Conservation (phyloP, 1,140 invertebrate species). For the Psix sp. region DNA sequence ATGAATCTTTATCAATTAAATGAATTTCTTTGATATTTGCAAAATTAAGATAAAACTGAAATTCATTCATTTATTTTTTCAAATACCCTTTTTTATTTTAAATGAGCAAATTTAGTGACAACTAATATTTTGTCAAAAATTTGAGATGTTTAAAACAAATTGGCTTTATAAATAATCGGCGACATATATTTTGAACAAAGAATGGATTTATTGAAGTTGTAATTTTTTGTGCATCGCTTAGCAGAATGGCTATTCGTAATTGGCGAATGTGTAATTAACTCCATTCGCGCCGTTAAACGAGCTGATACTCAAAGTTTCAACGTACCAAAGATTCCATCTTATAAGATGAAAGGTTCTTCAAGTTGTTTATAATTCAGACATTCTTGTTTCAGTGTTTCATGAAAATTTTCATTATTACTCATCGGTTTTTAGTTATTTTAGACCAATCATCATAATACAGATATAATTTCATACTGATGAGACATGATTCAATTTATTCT, state of each 20-base stretch:
- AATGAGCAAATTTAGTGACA: too few species aligned
- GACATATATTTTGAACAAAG: slow-evolving; percentile 26
- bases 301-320: slow-evolving; percentile 59
- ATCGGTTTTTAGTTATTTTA: slow-evolving; percentile 51
- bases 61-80: too few species aligned
- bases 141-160: slow-evolving; percentile 35
- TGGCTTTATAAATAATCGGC: slow-evolving; percentile 9
- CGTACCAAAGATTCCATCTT: slow-evolving; percentile 61
- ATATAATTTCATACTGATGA: slow-evolving; percentile 29
- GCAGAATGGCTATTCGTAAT: slow-evolving; percentile 60
- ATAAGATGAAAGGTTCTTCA: slow-evolving; percentile 58
- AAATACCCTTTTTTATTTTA: too few species aligned
- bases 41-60: too few species aligned
- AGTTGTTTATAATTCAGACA: slow-evolving; percentile 61
- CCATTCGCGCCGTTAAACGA: slow-evolving; percentile 63
- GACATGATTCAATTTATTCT: too few species aligned
- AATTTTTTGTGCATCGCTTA: slow-evolving; percentile 35
- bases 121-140: too few species aligned
- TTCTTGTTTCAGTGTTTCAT: slow-evolving; percentile 49
- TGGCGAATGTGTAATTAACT: slow-evolving; percentile 61
- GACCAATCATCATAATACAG: slow-evolving; percentile 39
- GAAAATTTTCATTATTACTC: slow-evolving; percentile 53
- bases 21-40: too few species aligned
- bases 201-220: slow-evolving; percentile 53
- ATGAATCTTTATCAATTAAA: too few species aligned